Evolutionary conservation across 2,797 vertebrate genomes (phyloP).

Genomic region (Manis javanica): DNA sequence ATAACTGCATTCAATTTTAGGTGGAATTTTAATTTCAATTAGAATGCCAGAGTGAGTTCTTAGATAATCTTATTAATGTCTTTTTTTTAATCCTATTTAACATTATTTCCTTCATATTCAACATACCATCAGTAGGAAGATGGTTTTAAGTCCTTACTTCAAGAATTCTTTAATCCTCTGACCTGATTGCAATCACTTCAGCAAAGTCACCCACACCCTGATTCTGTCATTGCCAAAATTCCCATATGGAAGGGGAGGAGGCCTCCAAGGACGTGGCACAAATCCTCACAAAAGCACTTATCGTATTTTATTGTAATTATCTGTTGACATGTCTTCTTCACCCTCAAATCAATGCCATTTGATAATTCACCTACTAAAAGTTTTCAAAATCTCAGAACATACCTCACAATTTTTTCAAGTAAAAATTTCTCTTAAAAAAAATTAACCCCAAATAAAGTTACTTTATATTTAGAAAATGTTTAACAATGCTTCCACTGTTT

Average conservation of each 20-base stretch:
- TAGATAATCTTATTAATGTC: slow-evolving; percentile 48
- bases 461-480: slow-evolving; percentile 49
- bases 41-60: slow-evolving; percentile 59
- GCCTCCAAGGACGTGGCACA: slow-evolving; percentile 50
- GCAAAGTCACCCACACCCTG: slow-evolving; percentile 65
- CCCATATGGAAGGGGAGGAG: slow-evolving; percentile 68
- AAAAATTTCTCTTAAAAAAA: slow-evolving; percentile 42
- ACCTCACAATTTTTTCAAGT: background rate
- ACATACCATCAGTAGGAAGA: slow-evolving; percentile 44
- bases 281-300: slow-evolving; percentile 7
- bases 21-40: slow-evolving; percentile 63
- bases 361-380: slow-evolving; percentile 43
- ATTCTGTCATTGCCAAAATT: slow-evolving; percentile 66
- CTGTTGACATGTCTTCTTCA: slow-evolving; percentile 46
- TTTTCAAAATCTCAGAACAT: slow-evolving; percentile 65
- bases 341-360: slow-evolving; percentile 27
- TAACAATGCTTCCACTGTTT: background rate
- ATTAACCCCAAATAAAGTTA: slow-evolving; percentile 47
- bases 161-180: slow-evolving; percentile 68
- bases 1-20: slow-evolving; percentile 51
- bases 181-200: slow-evolving; percentile 73
- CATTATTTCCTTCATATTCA: slow-evolving; percentile 57
- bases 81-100: slow-evolving; percentile 56
- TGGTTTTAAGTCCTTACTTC: slow-evolving; percentile 51
- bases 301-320: slow-evolving; percentile 51